Evolutionary conservation across 2,888 invertebrate species (phyloP).

Genomic region (Rutpela maculata): DNA sequence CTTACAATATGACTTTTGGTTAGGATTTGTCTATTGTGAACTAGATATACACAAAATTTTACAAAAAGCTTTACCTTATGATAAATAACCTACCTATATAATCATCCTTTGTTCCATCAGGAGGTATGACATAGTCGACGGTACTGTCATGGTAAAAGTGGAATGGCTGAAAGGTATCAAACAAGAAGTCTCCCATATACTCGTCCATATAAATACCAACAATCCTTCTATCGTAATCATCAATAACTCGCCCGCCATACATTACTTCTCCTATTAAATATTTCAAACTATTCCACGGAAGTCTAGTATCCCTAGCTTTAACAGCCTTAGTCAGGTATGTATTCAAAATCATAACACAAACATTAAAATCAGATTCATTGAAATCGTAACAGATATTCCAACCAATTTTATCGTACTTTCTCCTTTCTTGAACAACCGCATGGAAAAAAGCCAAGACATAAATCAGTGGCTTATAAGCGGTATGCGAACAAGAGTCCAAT

Average conservation of each 20-base stretch:
- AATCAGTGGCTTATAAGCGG: slow-evolving; percentile 86
- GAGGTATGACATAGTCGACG: slow-evolving; percentile 88
- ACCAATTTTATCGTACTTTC: slow-evolving; percentile 95
- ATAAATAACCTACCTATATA: slow-evolving; percentile 79
- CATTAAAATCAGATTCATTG: slow-evolving; percentile 93
- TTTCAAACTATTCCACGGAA: slow-evolving; percentile 94
- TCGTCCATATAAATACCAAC: slow-evolving; percentile 94
- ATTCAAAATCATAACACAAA: slow-evolving; percentile 89
- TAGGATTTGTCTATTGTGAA: no score
- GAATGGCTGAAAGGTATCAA: slow-evolving; percentile 93
- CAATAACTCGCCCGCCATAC: slow-evolving; percentile 96
- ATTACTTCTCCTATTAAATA: slow-evolving; percentile 96
- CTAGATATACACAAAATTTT: no score
- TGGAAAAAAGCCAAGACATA: slow-evolving; percentile 96
- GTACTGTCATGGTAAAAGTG: slow-evolving; percentile 87
- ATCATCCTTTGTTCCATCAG: slow-evolving; percentile 79
- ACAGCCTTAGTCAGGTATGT: slow-evolving; percentile 87
- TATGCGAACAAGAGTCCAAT: slow-evolving; percentile 84
- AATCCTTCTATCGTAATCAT: slow-evolving; percentile 92
- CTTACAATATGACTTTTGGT: no score
- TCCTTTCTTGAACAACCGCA: slow-evolving; percentile 93
- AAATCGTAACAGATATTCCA: slow-evolving; percentile 97
- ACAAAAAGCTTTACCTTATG: no score
- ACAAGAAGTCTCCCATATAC: slow-evolving; percentile 95
- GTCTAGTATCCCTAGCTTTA: slow-evolving; percentile 77